A percentile compares a stretch with the other conserved stretches of the same genome.
phyloP scores from a whole-genome alignment of 2,113 vertebrate species.

The Tragelaphus imberbis region DNA sequence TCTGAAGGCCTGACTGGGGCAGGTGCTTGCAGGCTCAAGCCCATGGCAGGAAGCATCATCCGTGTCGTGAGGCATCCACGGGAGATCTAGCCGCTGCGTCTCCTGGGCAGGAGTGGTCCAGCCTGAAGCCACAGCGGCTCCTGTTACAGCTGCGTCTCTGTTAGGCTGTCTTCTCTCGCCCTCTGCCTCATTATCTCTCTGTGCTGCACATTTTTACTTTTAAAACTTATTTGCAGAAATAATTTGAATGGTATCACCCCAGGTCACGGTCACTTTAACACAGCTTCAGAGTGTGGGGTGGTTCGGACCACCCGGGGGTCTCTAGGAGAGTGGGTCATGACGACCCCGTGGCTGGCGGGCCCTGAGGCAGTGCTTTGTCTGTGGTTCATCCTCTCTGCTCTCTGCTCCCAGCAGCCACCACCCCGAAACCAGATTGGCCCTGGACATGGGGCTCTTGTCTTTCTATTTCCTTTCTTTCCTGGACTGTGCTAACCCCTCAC shows the following conservation, averaged over 20 bases:
- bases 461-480: not conserved
- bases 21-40: not conserved
- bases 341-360: fast-evolving
- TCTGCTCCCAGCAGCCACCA: not conserved
- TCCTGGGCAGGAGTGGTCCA: too few relatives aligned
- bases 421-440: not conserved
- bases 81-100: not conserved
- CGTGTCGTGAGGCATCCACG: fast-evolving
- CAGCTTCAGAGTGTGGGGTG: not conserved
- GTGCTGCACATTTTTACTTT: not conserved
- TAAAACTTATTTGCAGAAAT: not conserved
- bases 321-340: not conserved
- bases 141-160: not conserved
- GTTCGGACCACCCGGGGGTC: not conserved
- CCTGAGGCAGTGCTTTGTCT: not conserved
- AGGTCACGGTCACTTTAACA: fast-evolving
- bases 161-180: not conserved
- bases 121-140: too few relatives aligned
- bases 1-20: not conserved
- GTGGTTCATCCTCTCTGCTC: not conserved
- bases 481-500: not conserved
- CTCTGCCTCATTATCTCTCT: not conserved
- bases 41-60: not conserved
- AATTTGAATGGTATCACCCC: not conserved
- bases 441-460: fast-evolving